phyloP scores from a whole-genome alignment of 1,140 invertebrate genomes.

The Anastrepha ludens region DNA sequence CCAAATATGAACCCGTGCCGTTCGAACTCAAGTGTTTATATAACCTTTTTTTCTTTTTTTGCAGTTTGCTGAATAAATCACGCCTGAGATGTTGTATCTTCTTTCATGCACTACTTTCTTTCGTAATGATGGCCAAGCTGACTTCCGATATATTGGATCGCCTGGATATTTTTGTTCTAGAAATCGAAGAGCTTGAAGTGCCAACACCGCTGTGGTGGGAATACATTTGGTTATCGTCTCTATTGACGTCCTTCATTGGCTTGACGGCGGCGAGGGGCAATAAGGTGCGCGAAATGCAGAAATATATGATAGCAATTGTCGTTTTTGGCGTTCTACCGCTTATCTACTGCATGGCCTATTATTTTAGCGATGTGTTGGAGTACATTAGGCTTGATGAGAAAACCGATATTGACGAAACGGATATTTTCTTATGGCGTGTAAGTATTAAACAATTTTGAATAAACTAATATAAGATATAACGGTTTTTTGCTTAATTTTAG shows the following conservation, averaged over 20 bases:
- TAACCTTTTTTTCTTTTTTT: slow-evolving; percentile 63
- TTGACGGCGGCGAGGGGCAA: slow-evolving; percentile 90
- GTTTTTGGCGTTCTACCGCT: slow-evolving; percentile 88
- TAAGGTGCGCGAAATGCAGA: slow-evolving; percentile 83
- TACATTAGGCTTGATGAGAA: slow-evolving; percentile 83
- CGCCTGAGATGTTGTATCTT: slow-evolving; percentile 94
- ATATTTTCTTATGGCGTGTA: slow-evolving; percentile 88
- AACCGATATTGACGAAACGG: slow-evolving; percentile 78
- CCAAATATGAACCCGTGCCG: too few species aligned
- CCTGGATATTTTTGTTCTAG: slow-evolving; percentile 94
- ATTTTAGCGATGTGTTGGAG: slow-evolving; percentile 88
- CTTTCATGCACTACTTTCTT: slow-evolving; percentile 92
- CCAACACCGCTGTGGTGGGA: slow-evolving; percentile 90
- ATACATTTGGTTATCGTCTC: slow-evolving; percentile 92
- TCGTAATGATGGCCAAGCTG: slow-evolving; percentile 93
- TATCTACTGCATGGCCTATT: slow-evolving; percentile 86
- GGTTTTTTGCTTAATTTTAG: slow-evolving; percentile 76
- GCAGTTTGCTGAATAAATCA: slow-evolving; percentile 93
- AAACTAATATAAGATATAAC: background rate
- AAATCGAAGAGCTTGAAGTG: slow-evolving; percentile 94
- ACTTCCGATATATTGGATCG: slow-evolving; percentile 92
- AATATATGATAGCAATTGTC: slow-evolving; percentile 88
- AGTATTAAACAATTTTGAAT: slow-evolving; percentile 57
- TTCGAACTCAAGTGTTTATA: too few species aligned
- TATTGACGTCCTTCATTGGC: slow-evolving; percentile 90